A percentile compares a stretch with the other conserved stretches of the same genome.
Evolutionary conservation across 2,797 vertebrate species (phyloP).

Genomic region (Mallotus villosus): DNA sequence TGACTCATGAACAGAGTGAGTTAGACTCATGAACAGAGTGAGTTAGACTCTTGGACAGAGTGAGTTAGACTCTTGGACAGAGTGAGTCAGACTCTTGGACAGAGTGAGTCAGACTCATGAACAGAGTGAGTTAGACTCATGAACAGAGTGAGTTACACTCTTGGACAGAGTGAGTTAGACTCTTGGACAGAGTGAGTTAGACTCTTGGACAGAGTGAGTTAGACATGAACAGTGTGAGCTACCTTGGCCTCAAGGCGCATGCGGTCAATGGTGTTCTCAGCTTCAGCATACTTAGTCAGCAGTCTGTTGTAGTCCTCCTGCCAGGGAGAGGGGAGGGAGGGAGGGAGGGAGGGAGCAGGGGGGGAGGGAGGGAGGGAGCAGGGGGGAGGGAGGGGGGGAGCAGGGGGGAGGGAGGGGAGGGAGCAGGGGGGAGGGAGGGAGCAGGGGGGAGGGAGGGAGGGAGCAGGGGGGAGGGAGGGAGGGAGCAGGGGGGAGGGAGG

Average conservation of each 20-base stretch:
- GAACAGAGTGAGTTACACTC: too few species aligned
- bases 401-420: too few species aligned
- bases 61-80: too few species aligned
- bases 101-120: too few species aligned
- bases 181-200: not conserved
- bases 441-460: conserved; percentile 10
- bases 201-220: not conserved
- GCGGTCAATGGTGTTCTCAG: conserved; percentile 94
- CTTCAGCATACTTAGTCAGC: conserved; percentile 91
- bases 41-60: too few species aligned
- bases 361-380: conserved; percentile 8
- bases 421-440: conserved; percentile 11
- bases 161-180: too few species aligned
- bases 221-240: conserved; percentile 27
- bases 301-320: conserved; percentile 91
- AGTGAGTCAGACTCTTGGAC: too few species aligned
- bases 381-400: conserved; percentile 13
- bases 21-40: too few species aligned
- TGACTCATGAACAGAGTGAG: too few species aligned
- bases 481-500: conserved; percentile 8
- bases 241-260: conserved; percentile 92
- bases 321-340: not conserved
- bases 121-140: too few species aligned
- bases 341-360: not conserved
- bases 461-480: conserved; percentile 10